Evolutionary conservation across 2,888 invertebrate genomes (phyloP).

Genomic region (Hofmannophila pseudospretella): DNA sequence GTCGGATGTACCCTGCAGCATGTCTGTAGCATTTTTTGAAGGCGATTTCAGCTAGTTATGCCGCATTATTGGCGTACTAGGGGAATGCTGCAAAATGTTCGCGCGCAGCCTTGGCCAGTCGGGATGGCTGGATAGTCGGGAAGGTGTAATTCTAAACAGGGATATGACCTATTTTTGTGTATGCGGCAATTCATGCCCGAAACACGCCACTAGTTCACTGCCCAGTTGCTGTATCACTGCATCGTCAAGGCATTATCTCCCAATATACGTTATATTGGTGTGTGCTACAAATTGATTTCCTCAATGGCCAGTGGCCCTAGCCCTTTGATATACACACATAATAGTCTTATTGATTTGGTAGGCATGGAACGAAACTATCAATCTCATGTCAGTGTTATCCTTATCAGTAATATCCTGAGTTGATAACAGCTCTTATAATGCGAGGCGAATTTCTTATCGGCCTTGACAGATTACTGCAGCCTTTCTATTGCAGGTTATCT

Average conservation of each 20-base stretch:
- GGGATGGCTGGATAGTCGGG: conserved; percentile 40
- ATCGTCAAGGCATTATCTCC: background rate
- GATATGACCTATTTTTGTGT: conserved; percentile 68
- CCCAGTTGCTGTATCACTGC: conserved; percentile 1
- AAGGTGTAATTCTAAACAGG: conserved; percentile 54
- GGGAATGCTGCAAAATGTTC: conserved; percentile 35
- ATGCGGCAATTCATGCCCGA: conserved; percentile 31
- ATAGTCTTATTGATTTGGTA: background rate
- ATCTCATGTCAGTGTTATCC: background rate
- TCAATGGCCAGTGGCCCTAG: conserved; percentile 1
- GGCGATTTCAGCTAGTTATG: conserved; percentile 7
- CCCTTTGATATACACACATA: conserved; percentile 1
- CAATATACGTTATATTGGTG: conserved; percentile 5
- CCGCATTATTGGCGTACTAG: conserved; percentile 11
- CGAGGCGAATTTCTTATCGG: background rate
- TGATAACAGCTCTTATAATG: too few relatives aligned
- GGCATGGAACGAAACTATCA: background rate
- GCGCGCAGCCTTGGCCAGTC: conserved; percentile 51
- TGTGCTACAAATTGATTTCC: conserved; percentile 5
- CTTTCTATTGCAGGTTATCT: too few relatives aligned
- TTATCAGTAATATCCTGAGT: background rate
- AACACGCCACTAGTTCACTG: conserved; percentile 1
- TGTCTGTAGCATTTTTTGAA: conserved; percentile 11
- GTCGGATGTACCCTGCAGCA: background rate
- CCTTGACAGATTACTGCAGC: conserved; percentile 13